A percentile compares a stretch with the other conserved stretches of the same genome.
Evolutionary conservation across 2,888 invertebrate genomes (phyloP).

Genomic region (Drosophila subquinaria): DNA sequence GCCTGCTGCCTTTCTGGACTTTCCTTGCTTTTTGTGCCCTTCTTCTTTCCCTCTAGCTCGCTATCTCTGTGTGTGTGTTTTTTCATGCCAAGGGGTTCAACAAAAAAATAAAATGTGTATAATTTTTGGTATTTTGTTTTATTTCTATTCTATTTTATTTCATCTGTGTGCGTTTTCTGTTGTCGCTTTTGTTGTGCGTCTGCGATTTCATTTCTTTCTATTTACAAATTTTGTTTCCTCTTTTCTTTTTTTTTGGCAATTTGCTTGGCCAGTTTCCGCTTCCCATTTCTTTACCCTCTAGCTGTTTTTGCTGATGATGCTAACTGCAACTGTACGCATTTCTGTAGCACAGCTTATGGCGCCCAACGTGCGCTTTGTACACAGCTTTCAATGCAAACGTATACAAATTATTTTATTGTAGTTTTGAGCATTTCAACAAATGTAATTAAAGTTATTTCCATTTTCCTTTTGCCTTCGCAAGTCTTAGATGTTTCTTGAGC

Average conservation of each 20-base stretch:
- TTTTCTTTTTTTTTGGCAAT: slow-evolving; percentile 1
- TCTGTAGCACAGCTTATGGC: slow-evolving; percentile 7
- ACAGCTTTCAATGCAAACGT: neutral
- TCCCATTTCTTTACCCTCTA: neutral
- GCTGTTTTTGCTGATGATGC: neutral
- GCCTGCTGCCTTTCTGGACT: slow-evolving; percentile 23
- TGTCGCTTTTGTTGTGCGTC: slow-evolving; percentile 26
- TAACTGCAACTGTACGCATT: slow-evolving; percentile 47
- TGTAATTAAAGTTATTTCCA: neutral
- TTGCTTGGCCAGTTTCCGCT: neutral
- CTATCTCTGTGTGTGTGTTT: neutral
- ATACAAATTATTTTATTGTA: neutral
- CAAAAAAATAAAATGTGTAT: slow-evolving; percentile 36
- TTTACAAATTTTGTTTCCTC: slow-evolving; percentile 10
- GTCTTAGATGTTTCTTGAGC: neutral
- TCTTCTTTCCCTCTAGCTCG: neutral
- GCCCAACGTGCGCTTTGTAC: slow-evolving; percentile 4
- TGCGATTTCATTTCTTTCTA: slow-evolving; percentile 24
- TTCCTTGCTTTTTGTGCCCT: slow-evolving; percentile 9
- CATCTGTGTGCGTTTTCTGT: slow-evolving; percentile 6
- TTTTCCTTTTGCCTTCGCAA: neutral
- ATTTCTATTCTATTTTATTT: slow-evolving; percentile 30
- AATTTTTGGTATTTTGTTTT: slow-evolving; percentile 41
- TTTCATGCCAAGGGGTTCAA: slow-evolving; percentile 6
- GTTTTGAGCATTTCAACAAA: neutral